phyloP scores from a whole-genome alignment of 2,888 invertebrate species.

The Leptinotarsa peninsularis region DNA sequence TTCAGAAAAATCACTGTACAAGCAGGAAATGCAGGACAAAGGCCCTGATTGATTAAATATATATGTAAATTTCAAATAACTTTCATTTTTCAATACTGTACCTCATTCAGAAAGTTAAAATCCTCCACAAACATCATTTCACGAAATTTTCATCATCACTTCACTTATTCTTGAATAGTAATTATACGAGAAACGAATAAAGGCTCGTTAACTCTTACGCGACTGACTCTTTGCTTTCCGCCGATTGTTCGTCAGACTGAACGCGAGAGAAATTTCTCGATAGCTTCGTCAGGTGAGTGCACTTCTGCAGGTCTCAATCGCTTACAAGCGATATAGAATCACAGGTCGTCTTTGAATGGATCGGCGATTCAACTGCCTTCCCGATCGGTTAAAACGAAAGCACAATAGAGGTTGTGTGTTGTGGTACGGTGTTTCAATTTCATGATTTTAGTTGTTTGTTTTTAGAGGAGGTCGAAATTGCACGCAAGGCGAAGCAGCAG shows the following conservation, averaged over 20 bases:
- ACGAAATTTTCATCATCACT: constrained; percentile 1
- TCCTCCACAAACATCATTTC: constrained; percentile 1
- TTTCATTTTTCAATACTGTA: not conserved
- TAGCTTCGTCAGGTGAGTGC: constrained; percentile 32
- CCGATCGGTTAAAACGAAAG: constrained; percentile 30
- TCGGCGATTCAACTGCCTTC: constrained; percentile 4
- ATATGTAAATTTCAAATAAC: too few relatives aligned
- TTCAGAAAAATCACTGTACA: too few relatives aligned
- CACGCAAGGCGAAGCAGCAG: not conserved
- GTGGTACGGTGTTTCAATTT: not conserved
- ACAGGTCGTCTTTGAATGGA: not conserved
- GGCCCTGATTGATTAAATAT: too few relatives aligned
- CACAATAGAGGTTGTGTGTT: constrained; percentile 6
- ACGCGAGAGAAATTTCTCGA: constrained; percentile 28
- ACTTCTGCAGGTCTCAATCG: constrained; percentile 19
- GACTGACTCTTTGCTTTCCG: constrained; percentile 4
- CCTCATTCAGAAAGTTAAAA: constrained; percentile 9
- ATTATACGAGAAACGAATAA: not conserved
- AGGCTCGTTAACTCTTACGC: not conserved
- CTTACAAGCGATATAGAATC: constrained; percentile 17
- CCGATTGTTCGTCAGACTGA: not conserved
- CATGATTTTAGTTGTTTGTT: constrained; percentile 21
- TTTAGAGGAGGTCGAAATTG: constrained; percentile 23
- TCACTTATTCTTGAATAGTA: not conserved
- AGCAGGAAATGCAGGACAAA: too few relatives aligned